phyloP scores from a whole-genome alignment of 1,140 invertebrate species.

The Meloidogyne floridensis region DNA sequence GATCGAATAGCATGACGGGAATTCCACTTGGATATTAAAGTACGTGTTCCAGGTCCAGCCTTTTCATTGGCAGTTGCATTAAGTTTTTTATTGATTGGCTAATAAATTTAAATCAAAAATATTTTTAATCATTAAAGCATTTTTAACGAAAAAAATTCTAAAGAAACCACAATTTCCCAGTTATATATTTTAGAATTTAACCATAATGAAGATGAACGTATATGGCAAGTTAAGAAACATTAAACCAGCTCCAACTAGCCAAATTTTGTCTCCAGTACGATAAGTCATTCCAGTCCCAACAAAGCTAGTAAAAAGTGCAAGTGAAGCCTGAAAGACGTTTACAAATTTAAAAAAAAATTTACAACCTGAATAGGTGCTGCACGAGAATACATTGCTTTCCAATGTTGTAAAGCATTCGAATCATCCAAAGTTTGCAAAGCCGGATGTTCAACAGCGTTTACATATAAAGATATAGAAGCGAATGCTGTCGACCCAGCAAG shows the following conservation, averaged over 20 bases:
- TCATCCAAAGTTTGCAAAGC: background rate
- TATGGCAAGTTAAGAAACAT: slow-evolving; percentile 19
- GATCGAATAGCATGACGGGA: background rate
- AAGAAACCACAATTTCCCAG: no score
- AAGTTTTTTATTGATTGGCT: slow-evolving; percentile 7
- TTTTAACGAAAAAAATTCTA: no score
- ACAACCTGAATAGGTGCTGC: background rate
- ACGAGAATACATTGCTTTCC: slow-evolving; percentile 13
- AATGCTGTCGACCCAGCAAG: slow-evolving; percentile 16
- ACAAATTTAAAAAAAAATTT: background rate
- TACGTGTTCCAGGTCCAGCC: background rate
- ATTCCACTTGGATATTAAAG: background rate
- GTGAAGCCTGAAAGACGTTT: background rate
- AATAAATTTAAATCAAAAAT: no score
- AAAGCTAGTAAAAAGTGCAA: background rate
- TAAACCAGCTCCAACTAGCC: slow-evolving; percentile 9
- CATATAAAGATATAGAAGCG: background rate
- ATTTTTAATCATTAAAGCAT: no score
- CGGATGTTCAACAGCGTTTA: slow-evolving; percentile 17
- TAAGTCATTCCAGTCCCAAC: background rate
- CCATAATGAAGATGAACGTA: slow-evolving; percentile 4
- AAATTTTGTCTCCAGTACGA: slow-evolving; percentile 12
- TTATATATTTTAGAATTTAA: no score
- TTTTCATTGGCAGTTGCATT: background rate
- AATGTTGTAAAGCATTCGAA: slow-evolving; percentile 1